Percentiles rank a stretch among this genome's conserved stretches.
Evolutionary conservation across 1,140 invertebrate species (phyloP).

Genomic region (Helicorthomorpha holstii): DNA sequence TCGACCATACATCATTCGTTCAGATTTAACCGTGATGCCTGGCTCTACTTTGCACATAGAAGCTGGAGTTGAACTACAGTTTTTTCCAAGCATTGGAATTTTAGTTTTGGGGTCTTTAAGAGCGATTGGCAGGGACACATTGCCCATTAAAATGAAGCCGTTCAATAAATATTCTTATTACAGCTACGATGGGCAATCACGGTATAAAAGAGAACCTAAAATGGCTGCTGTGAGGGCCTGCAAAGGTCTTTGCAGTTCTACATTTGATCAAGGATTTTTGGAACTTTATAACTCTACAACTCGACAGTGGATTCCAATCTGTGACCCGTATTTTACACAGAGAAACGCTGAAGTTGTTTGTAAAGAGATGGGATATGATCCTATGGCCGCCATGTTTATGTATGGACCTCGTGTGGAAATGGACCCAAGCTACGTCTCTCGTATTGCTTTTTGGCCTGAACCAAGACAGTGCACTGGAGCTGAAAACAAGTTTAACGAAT

Average conservation of each 20-base stretch:
- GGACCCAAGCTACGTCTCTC: constrained; percentile 60
- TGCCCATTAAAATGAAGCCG: constrained; percentile 71
- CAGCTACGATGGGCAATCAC: background rate
- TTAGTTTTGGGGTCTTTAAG: constrained; percentile 81
- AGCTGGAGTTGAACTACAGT: constrained; percentile 81
- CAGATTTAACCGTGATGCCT: constrained; percentile 95
- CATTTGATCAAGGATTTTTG: constrained; percentile 47
- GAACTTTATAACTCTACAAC: constrained; percentile 91
- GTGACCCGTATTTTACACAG: constrained; percentile 85
- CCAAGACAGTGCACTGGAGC: constrained; percentile 55
- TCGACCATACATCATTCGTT: constrained; percentile 62
- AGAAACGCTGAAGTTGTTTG: constrained; percentile 90
- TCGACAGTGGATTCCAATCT: constrained; percentile 89
- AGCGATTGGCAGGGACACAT: constrained; percentile 56
- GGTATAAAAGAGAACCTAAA: background rate
- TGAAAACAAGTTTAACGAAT: constrained; percentile 37
- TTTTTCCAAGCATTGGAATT: constrained; percentile 92
- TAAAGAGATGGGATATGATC: constrained; percentile 75
- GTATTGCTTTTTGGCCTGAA: constrained; percentile 90
- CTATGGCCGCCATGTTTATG: constrained; percentile 69
- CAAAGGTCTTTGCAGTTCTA: constrained; percentile 20
- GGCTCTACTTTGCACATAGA: constrained; percentile 62
- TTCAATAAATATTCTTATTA: no score
- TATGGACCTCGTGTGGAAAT: constrained; percentile 62
- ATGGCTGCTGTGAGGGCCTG: constrained; percentile 17